phyloP scores from a whole-genome alignment of 2,797 vertebrate species.

The Adrianichthys oophorus region DNA sequence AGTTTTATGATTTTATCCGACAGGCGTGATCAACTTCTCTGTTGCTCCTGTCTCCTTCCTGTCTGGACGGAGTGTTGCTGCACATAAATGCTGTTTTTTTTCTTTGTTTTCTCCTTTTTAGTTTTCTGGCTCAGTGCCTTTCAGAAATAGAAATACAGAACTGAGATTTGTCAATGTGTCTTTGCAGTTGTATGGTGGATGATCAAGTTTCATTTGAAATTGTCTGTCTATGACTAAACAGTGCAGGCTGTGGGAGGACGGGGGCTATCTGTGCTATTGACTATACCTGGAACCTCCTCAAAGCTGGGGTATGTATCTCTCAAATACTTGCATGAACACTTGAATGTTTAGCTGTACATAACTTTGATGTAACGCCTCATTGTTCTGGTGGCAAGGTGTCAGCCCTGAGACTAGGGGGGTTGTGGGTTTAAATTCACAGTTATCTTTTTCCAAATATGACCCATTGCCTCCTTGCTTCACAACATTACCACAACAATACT shows the following conservation, averaged over 20 bases:
- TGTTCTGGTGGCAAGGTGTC: no score
- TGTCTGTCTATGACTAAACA: constrained; percentile 66
- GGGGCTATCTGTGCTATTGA: constrained; percentile 98
- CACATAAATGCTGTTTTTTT: neutral
- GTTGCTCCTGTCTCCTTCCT: constrained; percentile 59
- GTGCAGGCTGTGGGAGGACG: constrained; percentile 97
- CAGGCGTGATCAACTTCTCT: constrained; percentile 36
- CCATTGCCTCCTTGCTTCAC: no score
- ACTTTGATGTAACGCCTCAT: no score
- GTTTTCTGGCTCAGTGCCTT: neutral
- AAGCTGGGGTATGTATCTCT: constrained; percentile 87
- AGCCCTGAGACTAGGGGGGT: no score
- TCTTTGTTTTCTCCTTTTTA: neutral
- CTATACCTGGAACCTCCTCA: constrained; percentile 98
- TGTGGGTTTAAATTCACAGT: no score
- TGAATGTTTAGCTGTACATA: no score
- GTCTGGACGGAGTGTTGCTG: constrained; percentile 32
- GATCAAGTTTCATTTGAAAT: constrained; percentile 3
- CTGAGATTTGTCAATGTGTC: neutral
- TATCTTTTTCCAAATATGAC: no score
- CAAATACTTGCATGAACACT: constrained; percentile 5
- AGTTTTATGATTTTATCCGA: constrained; percentile 53
- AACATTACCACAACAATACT: no score
- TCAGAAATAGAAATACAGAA: constrained; percentile 2
- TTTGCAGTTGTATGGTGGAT: neutral